Conservation (phyloP, 2,797 vertebrate species). For the Sebastes cheni region DNA sequence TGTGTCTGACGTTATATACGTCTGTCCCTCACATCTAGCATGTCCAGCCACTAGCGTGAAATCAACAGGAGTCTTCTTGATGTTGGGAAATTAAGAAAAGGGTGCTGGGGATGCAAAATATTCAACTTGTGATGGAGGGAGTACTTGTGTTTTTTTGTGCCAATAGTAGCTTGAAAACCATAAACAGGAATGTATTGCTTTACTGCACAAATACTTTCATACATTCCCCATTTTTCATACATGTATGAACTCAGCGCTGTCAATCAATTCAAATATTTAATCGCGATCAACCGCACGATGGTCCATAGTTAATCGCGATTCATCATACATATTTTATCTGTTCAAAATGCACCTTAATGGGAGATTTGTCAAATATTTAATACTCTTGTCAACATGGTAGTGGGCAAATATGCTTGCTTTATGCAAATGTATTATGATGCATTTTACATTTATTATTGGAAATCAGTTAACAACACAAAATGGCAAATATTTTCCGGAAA, state of each 20-base stretch:
- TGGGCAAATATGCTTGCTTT: too few species aligned
- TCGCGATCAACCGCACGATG: too few species aligned
- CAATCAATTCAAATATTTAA: too few species aligned
- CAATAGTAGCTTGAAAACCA: not conserved
- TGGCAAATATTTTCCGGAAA: too few species aligned
- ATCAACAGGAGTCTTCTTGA: conserved; percentile 58
- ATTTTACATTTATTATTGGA: too few species aligned
- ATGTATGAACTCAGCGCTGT: not conserved
- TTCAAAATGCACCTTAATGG: too few species aligned
- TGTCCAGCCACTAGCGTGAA: conserved; percentile 62
- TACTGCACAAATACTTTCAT: not conserved
- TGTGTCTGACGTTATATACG: conserved; percentile 48
- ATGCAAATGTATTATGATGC: too few species aligned
- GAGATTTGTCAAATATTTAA: too few species aligned
- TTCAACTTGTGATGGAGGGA: not conserved
- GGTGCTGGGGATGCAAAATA: not conserved
- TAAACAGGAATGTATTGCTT: not conserved
- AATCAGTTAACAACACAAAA: too few species aligned
- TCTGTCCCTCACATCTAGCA: conserved; percentile 42
- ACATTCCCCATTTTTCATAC: not conserved
- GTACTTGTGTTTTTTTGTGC: not conserved
- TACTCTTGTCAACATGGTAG: too few species aligned
- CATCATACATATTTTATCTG: too few species aligned
- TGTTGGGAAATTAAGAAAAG: conserved; percentile 24
- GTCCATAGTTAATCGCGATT: too few species aligned